Percentiles rank a stretch among this genome's conserved stretches.
Conservation (phyloP, 53 echinoderm and acorn worm genomes). For the Luidia sarsii region DNA sequence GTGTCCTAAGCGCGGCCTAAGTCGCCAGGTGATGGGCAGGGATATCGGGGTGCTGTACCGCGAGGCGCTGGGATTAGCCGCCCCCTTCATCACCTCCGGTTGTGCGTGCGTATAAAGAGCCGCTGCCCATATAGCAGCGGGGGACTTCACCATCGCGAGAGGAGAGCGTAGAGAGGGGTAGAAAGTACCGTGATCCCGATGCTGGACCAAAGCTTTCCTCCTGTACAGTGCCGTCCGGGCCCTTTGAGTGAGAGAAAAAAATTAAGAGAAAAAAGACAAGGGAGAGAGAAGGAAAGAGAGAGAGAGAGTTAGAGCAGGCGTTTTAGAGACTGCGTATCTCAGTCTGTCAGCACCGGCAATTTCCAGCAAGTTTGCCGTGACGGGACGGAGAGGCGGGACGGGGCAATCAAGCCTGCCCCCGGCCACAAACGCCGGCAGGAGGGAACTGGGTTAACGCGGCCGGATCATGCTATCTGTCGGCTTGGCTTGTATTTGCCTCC, state of each 20-base stretch:
- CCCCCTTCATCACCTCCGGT: constrained; percentile 38
- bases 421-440: constrained; percentile 20
- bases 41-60: constrained; percentile 38
- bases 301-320: too few species aligned
- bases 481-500: constrained; percentile 40
- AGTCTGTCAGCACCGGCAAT: constrained; percentile 56
- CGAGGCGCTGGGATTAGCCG: constrained; percentile 25
- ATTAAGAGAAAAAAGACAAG: too few species aligned
- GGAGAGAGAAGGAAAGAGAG: too few species aligned
- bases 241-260: too few species aligned
- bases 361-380: constrained; percentile 46
- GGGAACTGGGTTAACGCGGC: constrained; percentile 39
- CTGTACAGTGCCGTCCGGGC: too few species aligned
- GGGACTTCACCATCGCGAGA: too few species aligned
- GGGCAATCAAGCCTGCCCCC: constrained; percentile 44
- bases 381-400: constrained; percentile 56
- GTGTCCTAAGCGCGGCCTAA: constrained; percentile 33
- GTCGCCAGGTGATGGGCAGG: constrained; percentile 43
- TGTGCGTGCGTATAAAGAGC: too few species aligned
- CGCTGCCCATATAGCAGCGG: too few species aligned
- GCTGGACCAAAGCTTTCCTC: too few species aligned
- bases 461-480: constrained; percentile 53
- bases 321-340: too few species aligned
- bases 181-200: too few species aligned
- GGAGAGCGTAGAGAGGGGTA: too few species aligned